A percentile compares a stretch with the other conserved stretches of the same genome.
These are phyloP conservation scores for Parus major DNA, from an alignment of 2,113 vertebrate genomes.

Conservation along the genomic window DNA sequence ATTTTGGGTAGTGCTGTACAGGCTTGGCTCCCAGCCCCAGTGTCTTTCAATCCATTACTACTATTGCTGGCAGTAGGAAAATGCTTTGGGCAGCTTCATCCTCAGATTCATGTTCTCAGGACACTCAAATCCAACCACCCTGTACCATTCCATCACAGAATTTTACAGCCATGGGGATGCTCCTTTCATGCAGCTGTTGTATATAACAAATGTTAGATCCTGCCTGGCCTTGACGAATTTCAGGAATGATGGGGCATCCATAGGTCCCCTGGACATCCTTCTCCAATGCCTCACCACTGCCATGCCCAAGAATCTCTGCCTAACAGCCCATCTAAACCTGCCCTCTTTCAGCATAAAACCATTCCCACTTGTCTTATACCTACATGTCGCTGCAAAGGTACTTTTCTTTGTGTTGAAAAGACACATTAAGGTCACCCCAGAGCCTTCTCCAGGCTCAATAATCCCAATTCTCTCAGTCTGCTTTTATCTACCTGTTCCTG, in stretches of 20 bases:
- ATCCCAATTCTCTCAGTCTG: not conserved
- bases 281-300: not conserved
- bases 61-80: not conserved
- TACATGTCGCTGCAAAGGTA: not conserved
- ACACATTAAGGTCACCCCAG: not conserved
- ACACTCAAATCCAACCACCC: not conserved
- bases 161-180: not conserved
- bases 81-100: not conserved
- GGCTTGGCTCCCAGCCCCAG: not conserved
- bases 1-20: fast-evolving
- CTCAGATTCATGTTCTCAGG: not conserved
- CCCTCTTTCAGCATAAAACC: not conserved
- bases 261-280: not conserved
- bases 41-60: not conserved
- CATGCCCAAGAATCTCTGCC: not conserved
- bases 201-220: too few relatives aligned
- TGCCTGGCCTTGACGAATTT: not conserved
- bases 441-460: not conserved
- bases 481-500: not conserved
- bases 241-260: not conserved
- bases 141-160: too few relatives aligned
- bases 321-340: not conserved
- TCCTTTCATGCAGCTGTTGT: not conserved
- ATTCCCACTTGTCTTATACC: not conserved
- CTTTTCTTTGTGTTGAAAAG: not conserved